Conservation (phyloP, 2,797 vertebrate genomes). For the Alosa sapidissima region DNA sequence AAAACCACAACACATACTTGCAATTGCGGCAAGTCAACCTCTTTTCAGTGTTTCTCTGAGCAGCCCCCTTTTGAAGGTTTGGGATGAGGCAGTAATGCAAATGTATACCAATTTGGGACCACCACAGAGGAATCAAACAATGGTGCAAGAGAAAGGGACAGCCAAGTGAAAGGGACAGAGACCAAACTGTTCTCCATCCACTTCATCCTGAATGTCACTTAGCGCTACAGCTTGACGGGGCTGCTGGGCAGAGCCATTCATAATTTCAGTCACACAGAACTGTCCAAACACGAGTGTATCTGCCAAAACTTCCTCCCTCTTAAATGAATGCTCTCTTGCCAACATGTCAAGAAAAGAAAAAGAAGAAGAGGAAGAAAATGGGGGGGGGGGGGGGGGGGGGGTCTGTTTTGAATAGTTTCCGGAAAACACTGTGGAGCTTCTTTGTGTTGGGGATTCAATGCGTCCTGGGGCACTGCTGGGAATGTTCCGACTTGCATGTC, state of each 20-base stretch:
- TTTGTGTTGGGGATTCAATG: conserved; percentile 5
- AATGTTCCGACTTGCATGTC: conserved; percentile 38
- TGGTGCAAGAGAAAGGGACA: neutral
- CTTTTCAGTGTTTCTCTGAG: neutral
- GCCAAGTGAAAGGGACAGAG: neutral
- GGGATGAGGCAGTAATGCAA: neutral
- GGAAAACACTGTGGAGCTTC: conserved; percentile 34
- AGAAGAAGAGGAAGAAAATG: neutral
- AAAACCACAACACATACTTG: neutral
- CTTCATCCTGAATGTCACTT: conserved; percentile 16
- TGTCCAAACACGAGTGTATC: neutral
- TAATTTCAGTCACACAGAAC: conserved; percentile 7
- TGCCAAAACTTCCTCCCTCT: neutral
- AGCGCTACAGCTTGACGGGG: neutral
- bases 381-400: neutral
- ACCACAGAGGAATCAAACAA: conserved; percentile 16
- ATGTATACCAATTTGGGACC: conserved; percentile 29
- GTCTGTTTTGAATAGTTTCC: conserved; percentile 23
- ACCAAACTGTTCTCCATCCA: neutral
- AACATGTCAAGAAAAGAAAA: neutral
- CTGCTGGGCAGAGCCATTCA: neutral
- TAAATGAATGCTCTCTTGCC: conserved; percentile 2
- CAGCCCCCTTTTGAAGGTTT: neutral
- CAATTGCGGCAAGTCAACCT: neutral
- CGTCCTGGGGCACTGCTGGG: conserved; percentile 20